Conservation (phyloP, 2,113 vertebrate genomes). For the Genyomyrus donnyi region DNA sequence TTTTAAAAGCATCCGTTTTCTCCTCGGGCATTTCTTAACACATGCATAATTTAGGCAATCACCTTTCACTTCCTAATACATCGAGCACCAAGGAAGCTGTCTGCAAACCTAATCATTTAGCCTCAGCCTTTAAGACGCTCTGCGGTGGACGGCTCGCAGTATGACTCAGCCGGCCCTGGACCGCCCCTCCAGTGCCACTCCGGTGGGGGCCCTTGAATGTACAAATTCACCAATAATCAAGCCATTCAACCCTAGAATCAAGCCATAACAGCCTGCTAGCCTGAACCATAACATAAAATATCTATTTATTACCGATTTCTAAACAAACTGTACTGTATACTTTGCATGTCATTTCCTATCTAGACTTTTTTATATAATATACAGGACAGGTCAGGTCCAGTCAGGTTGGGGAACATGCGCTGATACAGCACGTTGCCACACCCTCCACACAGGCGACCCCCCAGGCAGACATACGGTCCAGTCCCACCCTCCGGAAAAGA, state of each 20-base stretch:
- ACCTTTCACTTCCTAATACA: slow-evolving; percentile 46
- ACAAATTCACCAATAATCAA: neutral
- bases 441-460: too few relatives aligned
- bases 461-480: too few relatives aligned
- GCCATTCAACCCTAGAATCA: neutral
- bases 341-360: neutral
- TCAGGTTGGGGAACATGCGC: too few relatives aligned
- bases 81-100: slow-evolving; percentile 48
- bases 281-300: neutral
- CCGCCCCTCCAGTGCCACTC: slow-evolving; percentile 35
- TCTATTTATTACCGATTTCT: neutral
- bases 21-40: slow-evolving; percentile 45
- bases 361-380: neutral
- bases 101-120: slow-evolving; percentile 63
- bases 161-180: slow-evolving; percentile 15
- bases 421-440: too few relatives aligned
- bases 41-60: slow-evolving; percentile 68
- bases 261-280: neutral
- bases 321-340: neutral
- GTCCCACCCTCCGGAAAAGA: too few relatives aligned
- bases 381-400: too few relatives aligned
- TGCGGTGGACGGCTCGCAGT: slow-evolving; percentile 34
- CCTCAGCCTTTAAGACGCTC: slow-evolving; percentile 42
- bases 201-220: neutral
- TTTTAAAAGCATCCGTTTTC: slow-evolving; percentile 59